Conservation (phyloP, 2,888 invertebrate genomes). For the Trachelus troglodyta region DNA sequence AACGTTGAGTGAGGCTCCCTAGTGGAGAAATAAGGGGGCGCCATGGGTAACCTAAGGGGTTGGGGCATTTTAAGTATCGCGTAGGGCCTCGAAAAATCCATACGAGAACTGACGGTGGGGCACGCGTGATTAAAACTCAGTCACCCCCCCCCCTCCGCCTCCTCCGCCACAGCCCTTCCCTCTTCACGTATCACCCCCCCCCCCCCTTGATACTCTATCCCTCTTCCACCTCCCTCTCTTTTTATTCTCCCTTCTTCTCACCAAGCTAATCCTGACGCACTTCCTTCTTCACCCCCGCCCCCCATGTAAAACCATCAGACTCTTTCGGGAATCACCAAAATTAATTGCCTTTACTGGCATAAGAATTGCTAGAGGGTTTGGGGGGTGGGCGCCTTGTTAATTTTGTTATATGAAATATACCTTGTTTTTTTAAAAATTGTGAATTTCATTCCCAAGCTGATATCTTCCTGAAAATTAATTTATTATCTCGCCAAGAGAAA, state of each 20-base stretch:
- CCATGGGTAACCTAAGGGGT: slow-evolving; percentile 33
- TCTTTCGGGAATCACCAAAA: neutral
- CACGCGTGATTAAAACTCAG: neutral
- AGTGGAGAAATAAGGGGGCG: slow-evolving; percentile 18
- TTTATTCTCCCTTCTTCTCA: neutral
- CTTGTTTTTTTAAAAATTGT: too few relatives aligned
- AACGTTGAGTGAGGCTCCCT: slow-evolving; percentile 10
- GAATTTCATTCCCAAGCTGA: too few relatives aligned
- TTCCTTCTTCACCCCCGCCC: neutral
- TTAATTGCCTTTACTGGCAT: neutral
- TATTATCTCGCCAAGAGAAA: too few relatives aligned
- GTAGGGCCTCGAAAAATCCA: slow-evolving; percentile 11
- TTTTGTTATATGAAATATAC: neutral
- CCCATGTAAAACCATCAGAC: neutral
- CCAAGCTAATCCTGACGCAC: neutral
- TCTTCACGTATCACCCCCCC: neutral
- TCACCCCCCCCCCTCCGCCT: neutral
- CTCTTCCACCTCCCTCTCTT: neutral
- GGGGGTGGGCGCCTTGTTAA: neutral
- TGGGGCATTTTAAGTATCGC: slow-evolving; percentile 11
- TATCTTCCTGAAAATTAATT: too few relatives aligned
- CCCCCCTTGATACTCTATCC: neutral
- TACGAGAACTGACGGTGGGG: slow-evolving; percentile 6
- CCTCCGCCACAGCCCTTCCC: neutral
- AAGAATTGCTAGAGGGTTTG: neutral